Conservation (phyloP, 2,113 vertebrate genomes). For the Pagrus major region DNA sequence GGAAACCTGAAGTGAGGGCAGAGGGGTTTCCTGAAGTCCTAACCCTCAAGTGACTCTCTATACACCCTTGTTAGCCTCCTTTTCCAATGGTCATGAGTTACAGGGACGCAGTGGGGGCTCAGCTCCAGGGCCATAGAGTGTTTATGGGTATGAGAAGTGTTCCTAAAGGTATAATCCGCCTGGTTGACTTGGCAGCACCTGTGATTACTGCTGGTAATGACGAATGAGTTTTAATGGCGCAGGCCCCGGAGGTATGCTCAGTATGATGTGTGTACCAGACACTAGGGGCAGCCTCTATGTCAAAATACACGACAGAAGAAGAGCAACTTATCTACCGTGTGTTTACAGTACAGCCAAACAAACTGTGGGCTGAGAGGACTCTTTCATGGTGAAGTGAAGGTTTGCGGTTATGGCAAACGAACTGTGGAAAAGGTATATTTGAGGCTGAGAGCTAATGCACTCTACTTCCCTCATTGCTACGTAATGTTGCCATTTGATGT, state of each 20-base stretch:
- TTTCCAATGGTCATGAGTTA: neutral
- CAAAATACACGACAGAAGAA: neutral
- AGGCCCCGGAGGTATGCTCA: neutral
- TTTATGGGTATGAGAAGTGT: neutral
- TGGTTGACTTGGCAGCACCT: neutral
- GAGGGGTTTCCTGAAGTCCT: conserved; percentile 32
- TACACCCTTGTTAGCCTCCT: conserved; percentile 24
- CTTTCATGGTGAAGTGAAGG: no score
- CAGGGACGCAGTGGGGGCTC: neutral
- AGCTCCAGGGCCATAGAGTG: neutral
- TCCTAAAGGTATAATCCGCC: neutral
- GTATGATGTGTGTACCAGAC: neutral
- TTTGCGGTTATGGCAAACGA: neutral
- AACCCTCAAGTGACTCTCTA: conserved; percentile 27
- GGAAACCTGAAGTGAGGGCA: conserved; percentile 63
- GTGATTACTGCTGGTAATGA: neutral
- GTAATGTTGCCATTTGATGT: no score
- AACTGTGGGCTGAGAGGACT: neutral
- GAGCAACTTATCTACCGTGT: neutral
- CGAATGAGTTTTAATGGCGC: neutral
- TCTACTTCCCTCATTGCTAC: neutral
- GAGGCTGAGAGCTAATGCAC: neutral
- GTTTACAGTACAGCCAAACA: neutral
- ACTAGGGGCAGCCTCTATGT: no score
- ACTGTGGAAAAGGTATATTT: neutral